These are phyloP conservation scores for Xyliphius kryptos DNA, from an alignment of 2,113 vertebrate genomes.

Conservation along the genomic window DNA sequence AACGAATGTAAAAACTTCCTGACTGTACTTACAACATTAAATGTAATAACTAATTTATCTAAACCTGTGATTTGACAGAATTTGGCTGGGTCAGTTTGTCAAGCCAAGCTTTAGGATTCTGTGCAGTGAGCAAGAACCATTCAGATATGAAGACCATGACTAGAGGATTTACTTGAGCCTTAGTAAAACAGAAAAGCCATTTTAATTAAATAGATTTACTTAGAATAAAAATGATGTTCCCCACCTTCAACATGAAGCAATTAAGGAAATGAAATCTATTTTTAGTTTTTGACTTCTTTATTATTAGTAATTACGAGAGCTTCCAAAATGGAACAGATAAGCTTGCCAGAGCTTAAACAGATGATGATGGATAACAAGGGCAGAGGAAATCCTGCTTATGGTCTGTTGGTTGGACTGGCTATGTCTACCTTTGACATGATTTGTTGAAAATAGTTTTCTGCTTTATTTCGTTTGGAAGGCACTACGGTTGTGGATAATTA, in stretches of 20 bases:
- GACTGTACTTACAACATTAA: too few species aligned
- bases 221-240: not conserved
- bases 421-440: not conserved
- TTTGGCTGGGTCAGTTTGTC: not conserved
- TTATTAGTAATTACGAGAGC: constrained; percentile 15
- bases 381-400: constrained; percentile 32
- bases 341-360: not conserved
- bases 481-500: too few species aligned
- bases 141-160: constrained; percentile 22
- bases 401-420: constrained; percentile 8
- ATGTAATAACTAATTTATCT: too few species aligned
- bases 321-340: constrained; percentile 8
- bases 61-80: too few species aligned
- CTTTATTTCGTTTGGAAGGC: too few species aligned
- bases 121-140: not conserved
- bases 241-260: constrained; percentile 6
- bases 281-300: constrained; percentile 3
- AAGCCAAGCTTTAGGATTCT: not conserved
- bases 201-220: not conserved
- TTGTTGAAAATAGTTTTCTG: too few species aligned
- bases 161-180: constrained; percentile 17
- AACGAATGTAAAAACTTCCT: too few species aligned
- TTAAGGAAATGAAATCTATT: not conserved
- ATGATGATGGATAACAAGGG: constrained; percentile 12
- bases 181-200: not conserved